Evolutionary conservation across 2,888 invertebrate species (phyloP), one percentile per base, ranked within the genome.

Genomic region (Epinotia demarniana): DNA sequence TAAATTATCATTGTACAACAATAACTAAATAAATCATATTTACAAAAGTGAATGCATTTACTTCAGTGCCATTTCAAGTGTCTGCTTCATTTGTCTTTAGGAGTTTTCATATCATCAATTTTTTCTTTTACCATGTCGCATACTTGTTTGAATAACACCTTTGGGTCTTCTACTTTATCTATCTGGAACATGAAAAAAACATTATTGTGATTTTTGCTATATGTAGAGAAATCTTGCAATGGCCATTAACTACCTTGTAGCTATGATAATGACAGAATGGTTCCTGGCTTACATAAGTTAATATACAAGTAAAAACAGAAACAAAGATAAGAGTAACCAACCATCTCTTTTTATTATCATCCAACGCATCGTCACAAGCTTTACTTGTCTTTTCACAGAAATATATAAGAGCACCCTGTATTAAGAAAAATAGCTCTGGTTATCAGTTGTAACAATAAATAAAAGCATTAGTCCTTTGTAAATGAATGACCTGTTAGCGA

Each of bases 81-180:
- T 53, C 80, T 82, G 79, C 82, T 84, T 80, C 61, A 81, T 80
- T 77, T 79, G 83, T 82, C 82, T 77, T 82, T 81, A 81, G 80
- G 90, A 82, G 90, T 92, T 89, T 94, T 95, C 87, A 81, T 77
- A 85, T 88, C 94, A 61, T 83, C 85, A 75, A 92, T 87, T 92
- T 97, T 96, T 78, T 95, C 95, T 79, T 97, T 97, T 27, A 97
- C 89, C 86, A 95, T 96, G 72, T 96, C 95, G 87, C 96, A 96
- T 61, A 97, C 87, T 89, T 96, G 96, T 78, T 96, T 96, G 84
- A 96, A 91, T 81, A 98, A 86, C 81, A 96, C 96, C 77, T 93
- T 90, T 4, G 98, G 98, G 81, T 98, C 97, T 90, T 98, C 98
- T 6, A 98, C 97, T 87, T 96, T 96, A 9, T 98, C 98, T 79